Evolutionary conservation across 2,888 invertebrate species (phyloP), one percentile per base, ranked within the genome.

Genomic region (Nomada hirtipes): DNA sequence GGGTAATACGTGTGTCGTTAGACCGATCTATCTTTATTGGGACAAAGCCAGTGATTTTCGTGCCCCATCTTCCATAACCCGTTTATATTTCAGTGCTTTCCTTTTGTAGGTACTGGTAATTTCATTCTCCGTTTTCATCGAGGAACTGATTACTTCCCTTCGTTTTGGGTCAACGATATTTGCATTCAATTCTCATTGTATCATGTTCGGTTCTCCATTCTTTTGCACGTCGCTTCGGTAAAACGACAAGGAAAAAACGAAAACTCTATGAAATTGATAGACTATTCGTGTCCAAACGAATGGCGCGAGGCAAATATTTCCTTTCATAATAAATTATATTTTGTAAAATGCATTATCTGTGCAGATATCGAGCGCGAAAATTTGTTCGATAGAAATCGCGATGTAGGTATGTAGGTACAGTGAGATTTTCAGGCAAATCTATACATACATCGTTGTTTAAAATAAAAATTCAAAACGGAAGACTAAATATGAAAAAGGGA

Each of bases 91-190:
- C 76, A n/a, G 26, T 60, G 42, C 50, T 47, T 70, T 59, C 59
- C 76, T 76, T 82, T 72, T 53, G 52, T 68, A 20, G 76, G 36
- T 53, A 59, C 57, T 59, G 52, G 57, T 76, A 75, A 82, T 82
- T 82, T 47, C 67, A 67, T 82, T 76, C 67, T 4, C 18, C 70
- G 61, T 42, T 82, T 71, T 53, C 82, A 76, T 76, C 70, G 83
- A 18, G 65, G 29, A 63, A 82, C 76, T 75, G 82, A 75, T 82
- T 82, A 67, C 59, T 82, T 50, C 44, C 42, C 61, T 57, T 61
- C 83, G 67, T 82, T 82, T 82, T 53, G 59, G 82, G 82, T 82
- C 82, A 82, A 76, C 83, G 82, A 76, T 82, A 82, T 82, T 82
- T 82, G 82, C 67, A 82, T 82, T 82, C 70, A 70, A 81, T 82